phyloP scores from a whole-genome alignment of 2,113 vertebrate species.

The Mesocricetus auratus region DNA sequence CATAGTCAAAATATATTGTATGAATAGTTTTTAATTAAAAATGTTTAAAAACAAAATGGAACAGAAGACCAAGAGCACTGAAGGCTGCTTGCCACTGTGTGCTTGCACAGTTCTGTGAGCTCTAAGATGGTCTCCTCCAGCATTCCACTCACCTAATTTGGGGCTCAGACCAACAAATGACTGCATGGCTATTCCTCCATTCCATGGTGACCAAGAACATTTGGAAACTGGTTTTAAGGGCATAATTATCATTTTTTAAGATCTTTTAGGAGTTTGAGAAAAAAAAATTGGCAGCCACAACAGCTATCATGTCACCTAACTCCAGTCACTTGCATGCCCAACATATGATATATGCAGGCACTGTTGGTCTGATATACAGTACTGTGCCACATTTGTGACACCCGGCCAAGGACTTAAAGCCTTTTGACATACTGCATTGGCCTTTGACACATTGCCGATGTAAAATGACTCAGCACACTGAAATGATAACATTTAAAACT shows the following conservation, averaged over 20 bases:
- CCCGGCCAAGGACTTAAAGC: slow-evolving; percentile 69
- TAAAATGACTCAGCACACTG: slow-evolving; percentile 73
- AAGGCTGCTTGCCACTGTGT: too few relatives aligned
- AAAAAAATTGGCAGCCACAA: neutral
- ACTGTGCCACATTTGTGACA: slow-evolving; percentile 56
- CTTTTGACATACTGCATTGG: slow-evolving; percentile 77
- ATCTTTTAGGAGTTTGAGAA: neutral
- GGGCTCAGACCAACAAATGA: neutral
- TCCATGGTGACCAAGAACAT: neutral
- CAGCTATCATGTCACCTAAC: neutral
- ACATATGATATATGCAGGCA: slow-evolving; percentile 64
- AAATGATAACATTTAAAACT: slow-evolving; percentile 50
- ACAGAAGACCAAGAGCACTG: neutral
- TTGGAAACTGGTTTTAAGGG: neutral
- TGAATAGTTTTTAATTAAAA: neutral
- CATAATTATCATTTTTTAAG: neutral
- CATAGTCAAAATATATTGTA: neutral
- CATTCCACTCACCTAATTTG: neutral
- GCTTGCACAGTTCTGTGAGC: rapidly evolving
- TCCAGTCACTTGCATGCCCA: neutral
- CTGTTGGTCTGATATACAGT: slow-evolving; percentile 76
- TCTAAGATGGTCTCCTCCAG: too few relatives aligned
- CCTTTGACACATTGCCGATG: slow-evolving; percentile 75
- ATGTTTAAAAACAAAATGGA: neutral
- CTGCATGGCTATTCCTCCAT: neutral